A percentile compares a stretch with the other conserved stretches of the same genome.
phyloP scores from a whole-genome alignment of 2,797 vertebrate genomes.

The Tokudaia tokunoshimensis region DNA sequence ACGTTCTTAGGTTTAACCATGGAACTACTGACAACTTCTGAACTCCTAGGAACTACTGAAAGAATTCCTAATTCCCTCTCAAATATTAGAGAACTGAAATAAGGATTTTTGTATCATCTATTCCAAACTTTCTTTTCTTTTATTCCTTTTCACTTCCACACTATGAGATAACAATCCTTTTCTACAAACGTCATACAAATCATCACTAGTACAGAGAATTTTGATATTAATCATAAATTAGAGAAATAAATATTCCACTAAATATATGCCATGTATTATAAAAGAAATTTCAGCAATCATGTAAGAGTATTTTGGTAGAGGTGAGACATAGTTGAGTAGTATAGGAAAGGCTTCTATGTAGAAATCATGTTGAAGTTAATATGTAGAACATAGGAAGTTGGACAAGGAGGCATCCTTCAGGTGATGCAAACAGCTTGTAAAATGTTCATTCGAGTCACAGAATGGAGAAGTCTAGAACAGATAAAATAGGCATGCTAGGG shows the following conservation, averaged over 20 bases:
- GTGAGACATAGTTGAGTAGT: neutral
- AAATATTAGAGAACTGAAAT: slow-evolving; percentile 16
- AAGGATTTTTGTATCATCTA: neutral
- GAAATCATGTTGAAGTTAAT: neutral
- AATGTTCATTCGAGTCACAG: neutral
- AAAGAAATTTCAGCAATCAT: slow-evolving; percentile 1
- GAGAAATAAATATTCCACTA: slow-evolving; percentile 13
- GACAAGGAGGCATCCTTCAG: neutral
- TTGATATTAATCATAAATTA: neutral
- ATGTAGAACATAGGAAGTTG: neutral
- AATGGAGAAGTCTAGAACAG: neutral
- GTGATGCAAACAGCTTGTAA: neutral
- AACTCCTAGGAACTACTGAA: neutral
- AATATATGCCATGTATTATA: neutral
- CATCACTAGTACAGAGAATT: neutral
- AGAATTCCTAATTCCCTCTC: neutral
- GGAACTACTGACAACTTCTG: neutral
- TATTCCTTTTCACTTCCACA: neutral
- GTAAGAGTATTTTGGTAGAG: neutral
- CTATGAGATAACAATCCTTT: neutral
- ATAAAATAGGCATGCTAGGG: neutral
- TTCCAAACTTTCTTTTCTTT: neutral
- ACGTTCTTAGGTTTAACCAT: neutral
- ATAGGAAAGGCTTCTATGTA: neutral
- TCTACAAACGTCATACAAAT: neutral